Base-by-base conservation (phyloP, 2,888 invertebrate species). In the Yponomeuta sedellus region DNA sequence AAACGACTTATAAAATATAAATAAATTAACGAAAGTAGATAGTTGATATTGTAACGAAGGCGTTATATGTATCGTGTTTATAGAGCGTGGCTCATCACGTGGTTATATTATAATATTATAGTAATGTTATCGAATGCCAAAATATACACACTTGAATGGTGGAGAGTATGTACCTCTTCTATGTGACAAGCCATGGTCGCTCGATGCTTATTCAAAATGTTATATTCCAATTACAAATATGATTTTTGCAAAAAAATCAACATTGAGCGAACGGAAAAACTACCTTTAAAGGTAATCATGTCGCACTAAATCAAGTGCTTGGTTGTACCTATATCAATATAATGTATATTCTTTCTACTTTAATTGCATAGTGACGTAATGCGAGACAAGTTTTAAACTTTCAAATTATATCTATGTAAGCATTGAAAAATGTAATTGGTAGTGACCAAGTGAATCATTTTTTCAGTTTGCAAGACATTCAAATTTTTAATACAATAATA, bases 51-150 rank as follows among this genome's bases (percentile, higher is more conserved):
- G 10, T 64, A 16, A 28, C 78, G 83, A 84, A 82, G 77, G 85
- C 84, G 81, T 85, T 82, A 75, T 79, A 77, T 78, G 80, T 39
- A 39, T 34, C 16, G 22, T 52, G 44, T 44, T 64, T 34, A 61
- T 11, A 64, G 63, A 40, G 63, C 22, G 12, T 40, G 40, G 61
- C n/a, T 76, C 74, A 72, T 52, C 73, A 71, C 22, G 20, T 58
- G 58, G 20, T 58, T 34, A 59, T 22, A 39, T 58, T 34, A 59
- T 22, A 39, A 61, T 28, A 61, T 25, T 28, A 61, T 61, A 25
- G 16, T 78, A 72, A 64, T 67, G 70, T 76, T 73, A 79, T 78
- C 70, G 70, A 83, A 86, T 86, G 86, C 84, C 85, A 86, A 88
- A 86, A 86, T 25, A 52, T 19, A 75, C 77, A 77, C 79, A 77